These are phyloP conservation scores for Chauna torquata DNA, from an alignment of 2,113 vertebrate genomes.

Conservation along the genomic window DNA sequence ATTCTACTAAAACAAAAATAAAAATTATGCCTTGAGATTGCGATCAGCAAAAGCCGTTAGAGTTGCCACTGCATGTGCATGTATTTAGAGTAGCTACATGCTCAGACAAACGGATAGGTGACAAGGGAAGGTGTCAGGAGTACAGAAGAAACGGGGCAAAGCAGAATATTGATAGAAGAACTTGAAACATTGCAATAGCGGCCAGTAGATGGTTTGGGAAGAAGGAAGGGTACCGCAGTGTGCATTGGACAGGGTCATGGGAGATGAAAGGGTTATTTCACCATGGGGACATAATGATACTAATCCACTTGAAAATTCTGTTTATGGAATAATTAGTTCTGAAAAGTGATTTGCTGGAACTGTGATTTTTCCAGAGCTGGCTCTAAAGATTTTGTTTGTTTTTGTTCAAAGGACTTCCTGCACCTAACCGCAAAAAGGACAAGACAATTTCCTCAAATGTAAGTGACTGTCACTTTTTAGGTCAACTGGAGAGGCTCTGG, in stretches of 20 bases:
- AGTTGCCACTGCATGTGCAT: no score
- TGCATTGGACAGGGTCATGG: not conserved
- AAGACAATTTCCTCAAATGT: not conserved
- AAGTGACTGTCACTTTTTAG: not conserved
- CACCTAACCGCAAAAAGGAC: not conserved
- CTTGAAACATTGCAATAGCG: no score
- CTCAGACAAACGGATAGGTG: no score
- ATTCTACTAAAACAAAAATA: no score
- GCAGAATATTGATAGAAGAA: no score
- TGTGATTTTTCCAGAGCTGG: not conserved
- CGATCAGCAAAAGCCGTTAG: no score
- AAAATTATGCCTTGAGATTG: no score
- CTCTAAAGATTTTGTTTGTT: not conserved
- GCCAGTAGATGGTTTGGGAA: not conserved
- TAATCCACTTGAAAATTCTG: not conserved
- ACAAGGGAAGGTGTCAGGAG: no score
- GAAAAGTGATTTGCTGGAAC: not conserved
- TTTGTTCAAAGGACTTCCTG: not conserved
- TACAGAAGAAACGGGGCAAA: no score
- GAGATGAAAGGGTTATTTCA: not conserved
- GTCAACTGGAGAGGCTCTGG: not conserved
- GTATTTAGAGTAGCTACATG: no score
- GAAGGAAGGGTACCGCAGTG: not conserved
- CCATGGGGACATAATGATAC: not conserved
- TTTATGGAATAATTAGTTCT: not conserved